A percentile compares a stretch with the other conserved stretches of the same genome.
Conservation (phyloP, 2,888 invertebrate genomes). For the Metopia argyrocephala region DNA sequence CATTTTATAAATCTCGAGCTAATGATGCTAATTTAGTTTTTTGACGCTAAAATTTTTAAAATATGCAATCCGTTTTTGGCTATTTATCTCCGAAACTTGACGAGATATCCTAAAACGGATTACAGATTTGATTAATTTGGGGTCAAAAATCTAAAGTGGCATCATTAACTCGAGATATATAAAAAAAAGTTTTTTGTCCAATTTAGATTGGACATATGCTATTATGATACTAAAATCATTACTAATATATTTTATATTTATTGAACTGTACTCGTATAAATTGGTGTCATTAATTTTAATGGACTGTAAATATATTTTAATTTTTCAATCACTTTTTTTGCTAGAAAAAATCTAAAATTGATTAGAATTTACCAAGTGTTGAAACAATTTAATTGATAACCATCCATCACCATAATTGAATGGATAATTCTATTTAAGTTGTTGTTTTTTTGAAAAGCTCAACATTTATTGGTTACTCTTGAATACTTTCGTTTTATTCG, state of each 20-base stretch:
- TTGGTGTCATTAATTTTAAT: not conserved
- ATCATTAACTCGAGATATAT: no score
- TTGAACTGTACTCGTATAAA: not conserved
- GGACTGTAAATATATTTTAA: not conserved
- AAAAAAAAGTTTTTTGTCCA: no score
- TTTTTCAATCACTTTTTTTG: not conserved
- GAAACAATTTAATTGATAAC: constrained; percentile 26
- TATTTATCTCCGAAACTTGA: no score
- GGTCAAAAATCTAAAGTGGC: no score
- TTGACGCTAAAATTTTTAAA: no score
- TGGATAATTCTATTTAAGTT: not conserved
- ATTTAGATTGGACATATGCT: no score
- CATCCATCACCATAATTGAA: not conserved
- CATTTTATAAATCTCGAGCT: no score
- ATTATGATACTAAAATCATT: no score
- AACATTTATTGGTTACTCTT: constrained; percentile 1
- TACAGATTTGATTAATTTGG: no score
- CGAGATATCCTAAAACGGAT: no score
- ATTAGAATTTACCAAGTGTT: constrained; percentile 20
- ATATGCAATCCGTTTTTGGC: no score
- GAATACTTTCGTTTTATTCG: not conserved
- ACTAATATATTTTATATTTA: not conserved
- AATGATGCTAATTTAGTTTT: no score
- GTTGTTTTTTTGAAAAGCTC: not conserved
- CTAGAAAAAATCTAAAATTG: not conserved